phyloP scores from a whole-genome alignment of 2,797 vertebrate species.

The Notoglanidium macrostoma region DNA sequence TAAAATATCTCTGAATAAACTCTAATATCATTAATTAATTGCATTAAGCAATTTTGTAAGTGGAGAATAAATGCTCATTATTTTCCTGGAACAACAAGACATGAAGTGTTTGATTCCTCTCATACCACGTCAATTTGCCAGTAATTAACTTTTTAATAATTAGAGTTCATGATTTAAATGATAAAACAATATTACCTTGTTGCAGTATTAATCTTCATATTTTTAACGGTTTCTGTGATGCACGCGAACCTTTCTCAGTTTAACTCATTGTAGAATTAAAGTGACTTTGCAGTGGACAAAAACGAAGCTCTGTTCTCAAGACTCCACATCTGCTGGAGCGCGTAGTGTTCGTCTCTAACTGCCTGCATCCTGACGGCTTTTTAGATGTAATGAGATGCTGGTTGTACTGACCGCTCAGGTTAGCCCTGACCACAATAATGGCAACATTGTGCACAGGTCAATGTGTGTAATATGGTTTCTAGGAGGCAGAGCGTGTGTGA shows the following conservation, averaged over 20 bases:
- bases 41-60: not conserved
- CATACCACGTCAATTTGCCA: no score
- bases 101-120: no score
- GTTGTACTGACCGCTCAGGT: not conserved
- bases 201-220: not conserved
- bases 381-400: not conserved
- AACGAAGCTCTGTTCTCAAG: not conserved
- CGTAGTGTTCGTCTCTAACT: not conserved
- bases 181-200: not conserved
- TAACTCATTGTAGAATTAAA: not conserved
- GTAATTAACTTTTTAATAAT: not conserved
- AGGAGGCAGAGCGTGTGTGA: not conserved
- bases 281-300: not conserved
- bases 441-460: conserved; percentile 1
- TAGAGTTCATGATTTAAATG: not conserved
- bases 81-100: no score
- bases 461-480: not conserved
- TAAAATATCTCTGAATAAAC: not conserved
- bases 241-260: not conserved
- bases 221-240: not conserved
- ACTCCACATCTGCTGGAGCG: no score
- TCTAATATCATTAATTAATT: not conserved
- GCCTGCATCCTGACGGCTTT: not conserved
- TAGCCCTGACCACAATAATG: conserved; percentile 18
- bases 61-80: not conserved